phyloP scores from a whole-genome alignment of 1,140 invertebrate species.

The Saccostrea glomerata region DNA sequence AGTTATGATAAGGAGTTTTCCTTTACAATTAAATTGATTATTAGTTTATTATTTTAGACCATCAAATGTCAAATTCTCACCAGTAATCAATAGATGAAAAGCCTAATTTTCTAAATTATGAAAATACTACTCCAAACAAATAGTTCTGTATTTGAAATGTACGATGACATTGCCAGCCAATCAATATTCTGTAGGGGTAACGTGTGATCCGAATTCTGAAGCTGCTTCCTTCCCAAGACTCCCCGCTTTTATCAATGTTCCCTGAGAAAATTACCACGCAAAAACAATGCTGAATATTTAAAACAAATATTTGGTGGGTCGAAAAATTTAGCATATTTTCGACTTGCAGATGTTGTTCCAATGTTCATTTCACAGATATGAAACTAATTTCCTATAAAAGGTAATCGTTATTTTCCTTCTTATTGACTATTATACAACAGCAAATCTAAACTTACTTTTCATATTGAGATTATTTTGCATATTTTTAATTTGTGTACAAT shows the following conservation, averaged over 20 bases:
- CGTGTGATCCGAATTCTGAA: not conserved
- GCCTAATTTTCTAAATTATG: not conserved
- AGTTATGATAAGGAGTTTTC: constrained; percentile 16
- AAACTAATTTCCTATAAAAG: not conserved
- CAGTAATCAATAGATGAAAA: not conserved
- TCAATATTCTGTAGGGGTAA: not conserved
- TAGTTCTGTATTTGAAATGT: constrained; percentile 16
- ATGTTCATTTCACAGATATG: constrained; percentile 25
- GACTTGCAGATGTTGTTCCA: constrained; percentile 24
- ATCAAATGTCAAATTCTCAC: constrained; percentile 20
- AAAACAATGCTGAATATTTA: constrained; percentile 5
- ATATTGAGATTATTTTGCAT: not conserved
- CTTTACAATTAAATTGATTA: not conserved
- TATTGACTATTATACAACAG: not conserved
- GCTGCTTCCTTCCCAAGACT: constrained; percentile 2
- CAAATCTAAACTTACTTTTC: not conserved
- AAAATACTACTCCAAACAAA: constrained; percentile 21
- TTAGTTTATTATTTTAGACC: not conserved
- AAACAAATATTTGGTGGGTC: constrained; percentile 38
- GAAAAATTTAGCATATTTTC: constrained; percentile 28
- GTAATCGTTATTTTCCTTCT: not conserved
- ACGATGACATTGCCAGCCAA: not conserved
- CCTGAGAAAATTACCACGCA: constrained; percentile 5
- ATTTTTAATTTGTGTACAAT: not conserved
- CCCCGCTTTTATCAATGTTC: constrained; percentile 9